Evolutionary conservation across 2,113 vertebrate genomes (phyloP).

Genomic region (Hyaena hyaena): DNA sequence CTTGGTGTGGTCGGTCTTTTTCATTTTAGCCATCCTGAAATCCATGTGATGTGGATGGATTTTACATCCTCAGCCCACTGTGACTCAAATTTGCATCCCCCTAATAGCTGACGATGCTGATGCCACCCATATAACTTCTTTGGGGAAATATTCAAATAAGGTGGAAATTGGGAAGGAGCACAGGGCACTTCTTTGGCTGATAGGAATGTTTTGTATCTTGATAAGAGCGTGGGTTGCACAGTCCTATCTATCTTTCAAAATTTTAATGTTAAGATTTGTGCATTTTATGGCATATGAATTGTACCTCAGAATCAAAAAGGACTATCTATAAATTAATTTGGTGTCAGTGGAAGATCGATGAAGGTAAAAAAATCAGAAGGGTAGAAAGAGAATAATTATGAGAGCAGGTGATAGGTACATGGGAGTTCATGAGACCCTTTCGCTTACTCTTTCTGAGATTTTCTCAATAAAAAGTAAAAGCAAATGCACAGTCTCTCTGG

Average conservation of each 20-base stretch:
- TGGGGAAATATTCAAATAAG: background rate
- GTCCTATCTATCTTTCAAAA: background rate
- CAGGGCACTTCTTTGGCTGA: background rate
- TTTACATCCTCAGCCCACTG: too few relatives aligned
- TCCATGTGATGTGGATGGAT: too few relatives aligned
- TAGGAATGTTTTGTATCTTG: background rate
- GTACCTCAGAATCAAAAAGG: background rate
- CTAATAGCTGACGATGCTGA: background rate
- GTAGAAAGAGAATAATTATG: background rate
- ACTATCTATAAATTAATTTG: background rate
- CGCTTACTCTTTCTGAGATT: background rate
- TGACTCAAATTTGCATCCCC: background rate
- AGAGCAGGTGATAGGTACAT: accelerated
- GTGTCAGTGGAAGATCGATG: too few relatives aligned
- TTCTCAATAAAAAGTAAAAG: background rate
- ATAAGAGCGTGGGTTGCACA: background rate
- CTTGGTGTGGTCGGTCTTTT: background rate
- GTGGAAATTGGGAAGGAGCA: too few relatives aligned
- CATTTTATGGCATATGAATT: background rate
- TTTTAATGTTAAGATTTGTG: background rate
- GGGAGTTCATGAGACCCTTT: background rate
- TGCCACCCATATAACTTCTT: background rate
- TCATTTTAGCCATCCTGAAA: background rate
- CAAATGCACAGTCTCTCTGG: background rate
- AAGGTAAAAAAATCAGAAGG: background rate